A percentile compares a stretch with the other conserved stretches of the same genome.
Evolutionary conservation across 2,113 vertebrate species (phyloP).

Genomic region (Loxodonta africana): DNA sequence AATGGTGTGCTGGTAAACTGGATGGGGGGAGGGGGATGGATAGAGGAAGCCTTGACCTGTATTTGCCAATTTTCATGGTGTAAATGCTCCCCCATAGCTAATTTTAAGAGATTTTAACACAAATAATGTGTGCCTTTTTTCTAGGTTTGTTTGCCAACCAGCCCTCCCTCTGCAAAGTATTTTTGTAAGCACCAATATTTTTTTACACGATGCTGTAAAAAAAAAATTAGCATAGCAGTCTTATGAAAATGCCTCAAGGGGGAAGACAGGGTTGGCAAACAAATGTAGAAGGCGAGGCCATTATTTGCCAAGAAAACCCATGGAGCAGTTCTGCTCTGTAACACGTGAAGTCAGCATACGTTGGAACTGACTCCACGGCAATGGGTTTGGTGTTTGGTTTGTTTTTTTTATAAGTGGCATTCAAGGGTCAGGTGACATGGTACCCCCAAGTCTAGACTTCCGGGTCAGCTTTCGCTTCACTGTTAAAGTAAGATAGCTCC

Average conservation of each 20-base stretch:
- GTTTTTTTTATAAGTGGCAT: too few species aligned
- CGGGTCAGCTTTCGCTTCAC: neutral
- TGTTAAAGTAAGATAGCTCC: neutral
- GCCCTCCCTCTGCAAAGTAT: too few species aligned
- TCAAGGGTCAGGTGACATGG: fast-evolving
- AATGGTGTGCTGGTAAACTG: neutral
- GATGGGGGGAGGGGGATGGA: neutral
- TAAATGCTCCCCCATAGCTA: neutral
- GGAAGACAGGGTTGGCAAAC: too few species aligned
- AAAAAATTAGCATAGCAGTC: too few species aligned
- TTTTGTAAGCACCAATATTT: too few species aligned
- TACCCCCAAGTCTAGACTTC: neutral
- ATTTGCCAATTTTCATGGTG: neutral
- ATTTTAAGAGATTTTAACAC: neutral
- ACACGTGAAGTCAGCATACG: neutral
- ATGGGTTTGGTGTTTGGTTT: neutral
- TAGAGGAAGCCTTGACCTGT: neutral
- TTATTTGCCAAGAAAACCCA: neutral
- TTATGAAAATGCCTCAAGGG: too few species aligned
- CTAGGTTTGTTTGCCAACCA: too few species aligned
- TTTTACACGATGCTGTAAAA: too few species aligned
- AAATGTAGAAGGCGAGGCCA: too few species aligned
- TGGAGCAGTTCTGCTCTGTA: neutral
- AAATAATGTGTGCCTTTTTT: too few species aligned
- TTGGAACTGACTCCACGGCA: too few species aligned